Percentiles rank a stretch among this genome's conserved stretches.
These are phyloP conservation scores for Gnatocerus cornutus DNA, from an alignment of 2,888 invertebrate genomes.

Conservation along the genomic window DNA sequence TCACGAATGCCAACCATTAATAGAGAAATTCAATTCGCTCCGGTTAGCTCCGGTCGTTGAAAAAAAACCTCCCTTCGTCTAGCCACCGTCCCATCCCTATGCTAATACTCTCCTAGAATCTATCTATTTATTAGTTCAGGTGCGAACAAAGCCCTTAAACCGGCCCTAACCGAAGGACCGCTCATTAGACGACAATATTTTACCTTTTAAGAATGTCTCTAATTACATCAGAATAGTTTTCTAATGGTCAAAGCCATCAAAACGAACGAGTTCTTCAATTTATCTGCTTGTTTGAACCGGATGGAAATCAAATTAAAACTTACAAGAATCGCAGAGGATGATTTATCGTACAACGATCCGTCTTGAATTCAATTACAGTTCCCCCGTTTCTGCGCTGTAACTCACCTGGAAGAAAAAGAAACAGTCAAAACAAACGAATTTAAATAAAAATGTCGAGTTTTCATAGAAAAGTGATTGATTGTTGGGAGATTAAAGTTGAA, in stretches of 20 bases:
- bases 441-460: background rate
- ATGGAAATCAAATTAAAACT: conserved; percentile 3
- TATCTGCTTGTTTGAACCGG: conserved; percentile 38
- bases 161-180: conserved; percentile 18
- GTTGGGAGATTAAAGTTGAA: background rate
- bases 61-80: conserved; percentile 38
- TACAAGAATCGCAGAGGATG: conserved; percentile 6
- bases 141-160: conserved; percentile 43
- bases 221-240: conserved; percentile 42
- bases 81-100: conserved; percentile 50
- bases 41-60: conserved; percentile 32
- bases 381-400: background rate
- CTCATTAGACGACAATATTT: conserved; percentile 49
- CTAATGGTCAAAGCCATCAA: conserved; percentile 25
- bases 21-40: conserved; percentile 46
- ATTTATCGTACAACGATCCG: conserved; percentile 20
- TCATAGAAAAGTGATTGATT: too few relatives aligned
- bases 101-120: conserved; percentile 51
- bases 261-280: conserved; percentile 42
- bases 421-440: background rate
- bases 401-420: conserved; percentile 15
- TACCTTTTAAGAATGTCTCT: conserved; percentile 43
- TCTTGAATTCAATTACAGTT: conserved; percentile 40
- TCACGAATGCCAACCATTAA: conserved; percentile 21
- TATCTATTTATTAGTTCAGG: conserved; percentile 52